Conservation (phyloP, 2,888 invertebrate species). For the Diarsia rubi region DNA sequence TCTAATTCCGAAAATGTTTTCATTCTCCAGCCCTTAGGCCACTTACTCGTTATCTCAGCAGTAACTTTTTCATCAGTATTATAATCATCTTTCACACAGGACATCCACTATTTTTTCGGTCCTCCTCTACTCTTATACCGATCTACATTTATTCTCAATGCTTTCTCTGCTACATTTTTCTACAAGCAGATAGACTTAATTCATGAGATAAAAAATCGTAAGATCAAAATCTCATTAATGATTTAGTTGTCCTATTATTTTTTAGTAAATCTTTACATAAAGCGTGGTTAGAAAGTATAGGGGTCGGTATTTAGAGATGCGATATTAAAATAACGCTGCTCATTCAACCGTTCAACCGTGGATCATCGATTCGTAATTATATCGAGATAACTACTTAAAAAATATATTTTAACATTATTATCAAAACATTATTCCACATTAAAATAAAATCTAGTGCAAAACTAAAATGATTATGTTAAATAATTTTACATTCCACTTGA, state of each 20-base stretch:
- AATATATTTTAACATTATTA: neutral
- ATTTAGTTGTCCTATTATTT: neutral
- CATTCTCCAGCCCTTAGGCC: no score
- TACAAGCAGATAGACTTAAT: no score
- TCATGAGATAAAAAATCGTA: neutral
- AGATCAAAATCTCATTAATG: neutral
- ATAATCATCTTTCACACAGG: no score
- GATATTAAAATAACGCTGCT: neutral
- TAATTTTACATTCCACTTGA: neutral
- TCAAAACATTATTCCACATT: neutral
- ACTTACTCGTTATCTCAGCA: no score
- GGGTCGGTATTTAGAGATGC: neutral
- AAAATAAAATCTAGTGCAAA: slow-evolving; percentile 3
- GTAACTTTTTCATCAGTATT: no score
- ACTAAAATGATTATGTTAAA: slow-evolving; percentile 3
- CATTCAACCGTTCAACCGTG: neutral
- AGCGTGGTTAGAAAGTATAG: slow-evolving; percentile 30
- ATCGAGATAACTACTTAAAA: neutral
- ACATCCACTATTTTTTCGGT: no score
- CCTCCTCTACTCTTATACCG: no score
- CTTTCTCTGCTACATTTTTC: no score
- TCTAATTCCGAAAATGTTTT: no score
- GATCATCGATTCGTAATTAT: neutral
- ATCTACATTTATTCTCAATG: no score
- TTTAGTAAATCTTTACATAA: neutral